Conservation (phyloP, 2,113 vertebrate genomes). For the Uria lomvia region DNA sequence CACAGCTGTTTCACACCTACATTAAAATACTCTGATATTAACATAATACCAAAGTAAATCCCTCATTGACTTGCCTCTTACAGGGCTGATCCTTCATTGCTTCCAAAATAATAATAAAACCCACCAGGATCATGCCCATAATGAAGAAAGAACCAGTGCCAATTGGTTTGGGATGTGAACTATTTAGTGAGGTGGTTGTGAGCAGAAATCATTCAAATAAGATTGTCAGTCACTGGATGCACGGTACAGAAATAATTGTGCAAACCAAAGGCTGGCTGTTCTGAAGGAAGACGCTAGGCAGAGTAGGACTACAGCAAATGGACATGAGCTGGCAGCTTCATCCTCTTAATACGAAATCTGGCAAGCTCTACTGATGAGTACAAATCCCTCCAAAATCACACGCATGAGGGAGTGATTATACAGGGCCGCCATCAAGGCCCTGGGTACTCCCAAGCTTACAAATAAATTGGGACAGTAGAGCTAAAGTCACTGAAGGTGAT, state of each 20-base stretch:
- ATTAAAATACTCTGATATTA: background rate
- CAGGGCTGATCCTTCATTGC: background rate
- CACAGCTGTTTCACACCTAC: background rate
- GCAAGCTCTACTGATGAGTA: background rate
- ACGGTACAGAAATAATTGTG: background rate
- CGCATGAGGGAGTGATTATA: fast-evolving
- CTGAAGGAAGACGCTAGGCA: background rate
- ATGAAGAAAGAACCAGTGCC: background rate
- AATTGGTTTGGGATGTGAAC: background rate
- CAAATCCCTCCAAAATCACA: background rate
- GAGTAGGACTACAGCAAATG: background rate
- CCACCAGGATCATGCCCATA: background rate
- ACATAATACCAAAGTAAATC: background rate
- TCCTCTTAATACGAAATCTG: background rate
- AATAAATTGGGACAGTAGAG: background rate
- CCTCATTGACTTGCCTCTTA: background rate
- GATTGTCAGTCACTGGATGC: background rate
- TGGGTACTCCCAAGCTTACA: background rate
- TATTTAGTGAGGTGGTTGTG: background rate
- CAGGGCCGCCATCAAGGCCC: background rate
- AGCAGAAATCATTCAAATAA: background rate
- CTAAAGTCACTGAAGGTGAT: background rate
- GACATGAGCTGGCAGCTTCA: background rate
- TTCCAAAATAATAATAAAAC: background rate
- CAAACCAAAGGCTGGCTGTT: background rate